Conservation (phyloP, 2,113 vertebrate species). For the Callocephalon fimbriatum region DNA sequence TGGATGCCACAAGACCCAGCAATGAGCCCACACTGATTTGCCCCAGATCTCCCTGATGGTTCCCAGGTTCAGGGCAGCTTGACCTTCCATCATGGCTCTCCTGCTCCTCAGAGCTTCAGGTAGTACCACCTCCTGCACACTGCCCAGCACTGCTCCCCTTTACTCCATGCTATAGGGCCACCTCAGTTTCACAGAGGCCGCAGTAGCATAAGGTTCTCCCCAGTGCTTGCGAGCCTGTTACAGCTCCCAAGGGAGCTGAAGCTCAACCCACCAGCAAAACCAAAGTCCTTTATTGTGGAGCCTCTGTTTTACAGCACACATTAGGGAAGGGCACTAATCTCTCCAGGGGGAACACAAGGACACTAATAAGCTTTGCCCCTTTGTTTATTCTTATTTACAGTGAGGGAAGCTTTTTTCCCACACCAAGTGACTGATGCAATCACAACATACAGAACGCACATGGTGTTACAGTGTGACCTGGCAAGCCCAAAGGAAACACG, state of each 20-base stretch:
- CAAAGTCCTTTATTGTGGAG: slow-evolving; percentile 36
- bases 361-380: slow-evolving; percentile 57
- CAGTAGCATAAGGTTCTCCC: rapidly evolving
- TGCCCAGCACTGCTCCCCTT: not conserved
- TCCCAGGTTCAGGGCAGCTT: not conserved
- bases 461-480: not conserved
- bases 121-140: rapidly evolving
- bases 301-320: not conserved
- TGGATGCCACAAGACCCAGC: not conserved
- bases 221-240: not conserved
- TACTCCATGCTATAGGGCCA: rapidly evolving
- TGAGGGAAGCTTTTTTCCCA: not conserved
- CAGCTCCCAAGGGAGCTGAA: not conserved
- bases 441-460: not conserved
- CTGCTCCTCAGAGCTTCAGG: not conserved
- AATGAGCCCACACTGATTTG: not conserved
- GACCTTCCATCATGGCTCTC: not conserved
- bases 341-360: not conserved
- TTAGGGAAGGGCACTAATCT: slow-evolving; percentile 53
- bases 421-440: not conserved
- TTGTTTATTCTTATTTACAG: slow-evolving; percentile 7
- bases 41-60: not conserved
- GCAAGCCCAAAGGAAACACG: not conserved
- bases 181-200: rapidly evolving
- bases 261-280: not conserved